Conservation (phyloP, 2,888 invertebrate genomes). For the Brenthis daphne region DNA sequence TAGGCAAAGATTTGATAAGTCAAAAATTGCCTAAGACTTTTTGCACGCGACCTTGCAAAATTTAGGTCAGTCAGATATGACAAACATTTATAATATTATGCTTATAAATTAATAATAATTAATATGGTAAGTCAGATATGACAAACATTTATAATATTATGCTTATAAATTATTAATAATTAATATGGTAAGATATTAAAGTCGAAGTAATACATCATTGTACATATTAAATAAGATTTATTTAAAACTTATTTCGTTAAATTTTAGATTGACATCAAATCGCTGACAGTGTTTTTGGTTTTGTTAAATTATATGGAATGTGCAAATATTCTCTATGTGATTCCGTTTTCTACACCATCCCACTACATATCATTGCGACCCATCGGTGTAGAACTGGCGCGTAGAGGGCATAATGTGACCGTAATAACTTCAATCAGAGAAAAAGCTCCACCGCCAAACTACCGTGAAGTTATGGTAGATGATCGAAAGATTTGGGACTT, state of each 20-base stretch:
- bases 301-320: constrained; percentile 42
- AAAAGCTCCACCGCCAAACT: constrained; percentile 60
- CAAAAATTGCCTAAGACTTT: no score
- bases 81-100: no score
- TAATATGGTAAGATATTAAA: neutral
- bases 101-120: no score
- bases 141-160: no score
- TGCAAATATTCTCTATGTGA: constrained; percentile 71
- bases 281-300: constrained; percentile 25
- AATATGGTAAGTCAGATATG: neutral
- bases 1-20: no score
- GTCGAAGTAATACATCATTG: neutral
- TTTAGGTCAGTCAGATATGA: no score
- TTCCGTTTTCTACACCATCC: constrained; percentile 75
- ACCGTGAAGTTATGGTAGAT: constrained; percentile 63
- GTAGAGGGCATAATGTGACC: constrained; percentile 79
- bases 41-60: no score
- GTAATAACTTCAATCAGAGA: constrained; percentile 68
- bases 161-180: no score
- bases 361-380: constrained; percentile 73
- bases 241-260: constrained; percentile 14
- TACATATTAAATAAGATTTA: neutral
- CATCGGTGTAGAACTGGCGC: constrained; percentile 73
- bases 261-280: constrained; percentile 27
- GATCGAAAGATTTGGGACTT: constrained; percentile 68